Evolutionary conservation across 1,140 invertebrate species (phyloP).

Genomic region (Olivierus martensii): DNA sequence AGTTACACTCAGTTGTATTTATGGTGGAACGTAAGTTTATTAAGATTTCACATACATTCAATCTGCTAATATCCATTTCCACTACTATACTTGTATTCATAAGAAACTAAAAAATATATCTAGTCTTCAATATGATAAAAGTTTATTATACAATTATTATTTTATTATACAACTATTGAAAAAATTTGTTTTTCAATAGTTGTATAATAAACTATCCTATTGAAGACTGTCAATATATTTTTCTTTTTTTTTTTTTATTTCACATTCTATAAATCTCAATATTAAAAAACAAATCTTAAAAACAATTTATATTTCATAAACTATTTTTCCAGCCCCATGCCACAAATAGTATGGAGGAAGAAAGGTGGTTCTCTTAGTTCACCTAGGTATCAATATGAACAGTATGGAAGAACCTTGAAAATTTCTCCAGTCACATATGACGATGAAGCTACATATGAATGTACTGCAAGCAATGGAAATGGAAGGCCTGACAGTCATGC

Average conservation of each 20-base stretch:
- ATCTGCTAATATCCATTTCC: no score
- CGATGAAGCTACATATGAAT: conserved; percentile 75
- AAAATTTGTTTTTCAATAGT: no score
- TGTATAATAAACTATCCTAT: no score
- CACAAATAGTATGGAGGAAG: conserved; percentile 56
- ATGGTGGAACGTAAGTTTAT: conserved; percentile 22
- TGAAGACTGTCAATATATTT: no score
- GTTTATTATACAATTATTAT: no score
- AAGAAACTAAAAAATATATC: neutral
- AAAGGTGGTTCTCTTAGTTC: conserved; percentile 38
- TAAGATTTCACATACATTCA: neutral
- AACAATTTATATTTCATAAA: neutral
- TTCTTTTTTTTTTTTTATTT: no score
- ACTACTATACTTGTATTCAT: neutral
- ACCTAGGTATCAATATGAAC: conserved; percentile 57
- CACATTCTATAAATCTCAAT: no score
- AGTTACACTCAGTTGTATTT: conserved; percentile 37
- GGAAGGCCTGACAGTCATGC: conserved; percentile 68
- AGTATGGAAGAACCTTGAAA: conserved; percentile 82
- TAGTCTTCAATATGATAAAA: neutral
- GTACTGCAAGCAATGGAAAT: conserved; percentile 79
- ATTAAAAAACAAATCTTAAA: neutral
- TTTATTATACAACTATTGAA: no score
- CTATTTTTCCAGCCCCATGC: conserved; percentile 27
- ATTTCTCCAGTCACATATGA: conserved; percentile 72